phyloP scores from a whole-genome alignment of 2,888 invertebrate species.

The Drosophila basisetae region DNA sequence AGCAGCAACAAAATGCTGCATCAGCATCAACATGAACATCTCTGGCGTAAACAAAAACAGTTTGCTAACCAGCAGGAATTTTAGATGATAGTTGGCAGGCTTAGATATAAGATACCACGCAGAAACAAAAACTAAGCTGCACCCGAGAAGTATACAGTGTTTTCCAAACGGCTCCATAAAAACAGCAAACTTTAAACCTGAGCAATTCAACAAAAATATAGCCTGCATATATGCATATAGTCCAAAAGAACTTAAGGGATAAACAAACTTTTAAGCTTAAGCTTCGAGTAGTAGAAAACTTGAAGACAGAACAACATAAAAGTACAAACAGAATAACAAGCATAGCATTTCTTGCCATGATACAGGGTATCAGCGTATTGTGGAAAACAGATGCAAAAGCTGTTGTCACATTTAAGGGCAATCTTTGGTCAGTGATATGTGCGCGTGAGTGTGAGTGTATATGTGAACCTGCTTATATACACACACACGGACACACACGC shows the following conservation, averaged over 20 bases:
- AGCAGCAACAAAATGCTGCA: constrained; percentile 45
- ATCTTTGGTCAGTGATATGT: constrained; percentile 53
- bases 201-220: background rate
- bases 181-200: background rate
- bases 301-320: background rate
- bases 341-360: no score
- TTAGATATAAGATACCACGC: constrained; percentile 8
- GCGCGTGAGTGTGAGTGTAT: constrained; percentile 21
- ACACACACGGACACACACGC: constrained; percentile 14
- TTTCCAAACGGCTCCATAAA: background rate
- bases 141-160: background rate
- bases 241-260: background rate
- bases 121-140: background rate
- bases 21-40: constrained; percentile 43
- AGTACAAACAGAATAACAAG: background rate
- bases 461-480: constrained; percentile 17
- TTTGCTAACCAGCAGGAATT: constrained; percentile 29
- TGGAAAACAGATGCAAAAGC: constrained; percentile 33
- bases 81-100: background rate
- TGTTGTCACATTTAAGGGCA: constrained; percentile 57
- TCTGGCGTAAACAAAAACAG: constrained; percentile 59
- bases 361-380: constrained; percentile 37
- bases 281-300: background rate
- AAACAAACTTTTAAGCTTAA: background rate
- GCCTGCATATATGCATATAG: background rate